phyloP scores from a whole-genome alignment of 53 echinoderm and acorn worm genomes.

The Antedon mediterranea region DNA sequence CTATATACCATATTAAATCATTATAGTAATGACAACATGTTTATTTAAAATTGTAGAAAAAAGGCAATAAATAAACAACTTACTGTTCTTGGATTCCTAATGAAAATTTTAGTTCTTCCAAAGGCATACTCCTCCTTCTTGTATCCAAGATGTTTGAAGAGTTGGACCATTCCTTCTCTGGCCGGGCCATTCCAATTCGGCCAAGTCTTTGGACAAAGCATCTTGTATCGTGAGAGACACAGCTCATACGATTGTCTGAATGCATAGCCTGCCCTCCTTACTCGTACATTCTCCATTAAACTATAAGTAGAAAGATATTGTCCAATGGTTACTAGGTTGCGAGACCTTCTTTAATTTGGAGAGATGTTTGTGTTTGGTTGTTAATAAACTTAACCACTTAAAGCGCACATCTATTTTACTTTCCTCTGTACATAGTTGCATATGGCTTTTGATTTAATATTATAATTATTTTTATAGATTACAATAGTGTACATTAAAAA shows the following conservation, averaged over 20 bases:
- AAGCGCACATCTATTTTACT: too few relatives aligned
- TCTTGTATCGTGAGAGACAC: constrained; percentile 84
- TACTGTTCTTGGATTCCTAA: constrained; percentile 79
- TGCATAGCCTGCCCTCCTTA: constrained; percentile 84
- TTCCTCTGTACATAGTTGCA: too few relatives aligned
- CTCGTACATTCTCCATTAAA: constrained; percentile 85
- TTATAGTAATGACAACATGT: too few relatives aligned
- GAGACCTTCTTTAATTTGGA: background rate
- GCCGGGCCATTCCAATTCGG: constrained; percentile 65
- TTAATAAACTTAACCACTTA: too few relatives aligned
- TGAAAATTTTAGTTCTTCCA: constrained; percentile 78
- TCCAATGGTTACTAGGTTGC: too few relatives aligned
- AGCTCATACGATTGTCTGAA: constrained; percentile 72
- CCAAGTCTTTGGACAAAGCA: constrained; percentile 90
- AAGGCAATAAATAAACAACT: too few relatives aligned
- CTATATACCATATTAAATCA: too few relatives aligned
- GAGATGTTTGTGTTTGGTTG: too few relatives aligned
- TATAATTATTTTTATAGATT: too few relatives aligned
- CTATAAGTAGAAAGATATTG: constrained; percentile 21
- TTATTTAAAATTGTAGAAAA: too few relatives aligned
- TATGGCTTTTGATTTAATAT: too few relatives aligned
- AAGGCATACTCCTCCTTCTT: constrained; percentile 48
- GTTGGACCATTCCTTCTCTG: constrained; percentile 44
- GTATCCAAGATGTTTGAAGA: constrained; percentile 40
- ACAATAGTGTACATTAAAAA: too few relatives aligned